These are phyloP conservation scores for Bactericera cockerelli DNA, from an alignment of 1,140 invertebrate species.

Conservation along the genomic window DNA sequence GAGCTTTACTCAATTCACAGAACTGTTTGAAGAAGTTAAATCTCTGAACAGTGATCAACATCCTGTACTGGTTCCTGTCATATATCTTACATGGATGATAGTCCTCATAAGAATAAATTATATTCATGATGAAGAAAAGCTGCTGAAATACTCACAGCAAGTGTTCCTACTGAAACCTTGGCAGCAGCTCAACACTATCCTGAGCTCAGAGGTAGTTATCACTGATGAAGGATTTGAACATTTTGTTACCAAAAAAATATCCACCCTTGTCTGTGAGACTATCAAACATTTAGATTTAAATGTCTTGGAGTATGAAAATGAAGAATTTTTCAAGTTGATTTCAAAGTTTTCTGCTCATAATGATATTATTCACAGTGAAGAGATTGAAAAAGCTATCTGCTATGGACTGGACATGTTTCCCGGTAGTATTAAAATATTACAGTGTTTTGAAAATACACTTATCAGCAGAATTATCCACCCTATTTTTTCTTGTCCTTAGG, in stretches of 20 bases:
- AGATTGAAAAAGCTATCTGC: not conserved
- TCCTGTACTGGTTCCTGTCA: not conserved
- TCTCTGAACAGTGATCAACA: not conserved
- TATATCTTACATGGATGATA: not conserved
- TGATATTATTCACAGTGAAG: not conserved
- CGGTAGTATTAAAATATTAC: not conserved
- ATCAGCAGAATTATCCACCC: too few species aligned
- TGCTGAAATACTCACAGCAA: not conserved
- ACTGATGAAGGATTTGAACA: not conserved
- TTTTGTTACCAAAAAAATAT: not conserved
- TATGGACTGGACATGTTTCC: conserved; percentile 7
- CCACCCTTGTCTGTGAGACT: not conserved
- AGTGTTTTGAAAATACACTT: too few species aligned
- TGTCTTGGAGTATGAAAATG: not conserved
- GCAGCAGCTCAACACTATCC: not conserved
- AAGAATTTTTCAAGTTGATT: conserved; percentile 1
- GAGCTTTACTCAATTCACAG: not conserved
- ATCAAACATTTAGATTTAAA: not conserved
- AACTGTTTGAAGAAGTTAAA: not conserved
- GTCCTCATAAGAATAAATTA: not conserved
- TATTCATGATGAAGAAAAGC: not conserved
- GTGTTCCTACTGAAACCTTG: conserved; percentile 1
- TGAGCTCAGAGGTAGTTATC: not conserved
- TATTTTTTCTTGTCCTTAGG: too few species aligned
- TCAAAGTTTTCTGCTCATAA: not conserved